Percentiles rank a stretch among this genome's conserved stretches.
phyloP scores from a whole-genome alignment of 2,113 vertebrate genomes.

The Anoplopoma fimbria region DNA sequence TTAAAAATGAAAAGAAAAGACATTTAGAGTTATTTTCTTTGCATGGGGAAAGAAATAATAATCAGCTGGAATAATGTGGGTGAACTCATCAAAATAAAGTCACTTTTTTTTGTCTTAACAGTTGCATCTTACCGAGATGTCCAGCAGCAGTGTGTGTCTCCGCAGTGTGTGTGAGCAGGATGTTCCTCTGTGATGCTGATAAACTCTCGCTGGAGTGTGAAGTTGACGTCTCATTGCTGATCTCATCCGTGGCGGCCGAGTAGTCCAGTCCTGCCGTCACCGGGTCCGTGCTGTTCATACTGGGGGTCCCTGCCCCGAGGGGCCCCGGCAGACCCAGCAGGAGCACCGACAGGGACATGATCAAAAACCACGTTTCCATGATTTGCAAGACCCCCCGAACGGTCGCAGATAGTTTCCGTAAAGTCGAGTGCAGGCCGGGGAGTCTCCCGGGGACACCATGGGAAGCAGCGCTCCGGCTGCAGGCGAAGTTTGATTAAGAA shows the following conservation, averaged over 20 bases:
- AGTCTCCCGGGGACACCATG: conserved; percentile 80
- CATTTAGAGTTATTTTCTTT: background rate
- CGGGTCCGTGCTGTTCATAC: conserved; percentile 48
- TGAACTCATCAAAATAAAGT: background rate
- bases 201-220: conserved; percentile 66
- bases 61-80: rapidly evolving
- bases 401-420: conserved; percentile 61
- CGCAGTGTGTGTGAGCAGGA: conserved; percentile 50
- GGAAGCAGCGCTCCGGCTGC: conserved; percentile 51
- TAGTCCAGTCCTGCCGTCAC: conserved; percentile 42
- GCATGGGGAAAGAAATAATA: background rate
- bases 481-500: conserved; percentile 49
- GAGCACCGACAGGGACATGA: conserved; percentile 74
- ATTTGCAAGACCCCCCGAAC: conserved; percentile 59
- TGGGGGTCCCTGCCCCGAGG: conserved; percentile 70
- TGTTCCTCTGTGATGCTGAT: conserved; percentile 66
- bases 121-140: conserved; percentile 66
- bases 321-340: conserved; percentile 72
- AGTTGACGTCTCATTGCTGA: conserved; percentile 43
- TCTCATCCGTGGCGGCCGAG: conserved; percentile 34
- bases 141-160: conserved; percentile 24
- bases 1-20: background rate
- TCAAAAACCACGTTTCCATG: conserved; percentile 82
- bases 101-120: background rate
- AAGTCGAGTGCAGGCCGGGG: conserved; percentile 64